Conservation (phyloP, 2,113 vertebrate genomes). For the Microtus ochrogaster region DNA sequence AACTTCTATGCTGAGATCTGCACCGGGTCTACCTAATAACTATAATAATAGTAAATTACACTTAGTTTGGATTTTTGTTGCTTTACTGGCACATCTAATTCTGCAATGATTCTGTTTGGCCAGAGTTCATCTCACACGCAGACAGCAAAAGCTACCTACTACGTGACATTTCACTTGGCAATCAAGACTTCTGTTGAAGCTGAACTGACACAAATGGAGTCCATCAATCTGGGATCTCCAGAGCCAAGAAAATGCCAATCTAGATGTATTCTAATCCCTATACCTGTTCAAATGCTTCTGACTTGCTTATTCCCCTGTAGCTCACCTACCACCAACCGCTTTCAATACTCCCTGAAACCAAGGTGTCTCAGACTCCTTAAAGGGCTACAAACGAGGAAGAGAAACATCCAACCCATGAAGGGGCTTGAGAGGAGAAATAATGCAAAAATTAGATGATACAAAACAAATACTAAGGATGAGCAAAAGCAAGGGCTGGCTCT, state of each 20-base stretch:
- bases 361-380: conserved; percentile 18
- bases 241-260: conserved; percentile 31
- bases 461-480: not conserved
- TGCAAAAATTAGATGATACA: not conserved
- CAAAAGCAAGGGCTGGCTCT: not conserved
- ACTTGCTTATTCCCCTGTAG: not conserved
- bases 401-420: not conserved
- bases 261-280: not conserved
- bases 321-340: not conserved
- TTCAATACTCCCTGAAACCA: conserved; percentile 5
- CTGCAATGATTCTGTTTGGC: not conserved
- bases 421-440: not conserved
- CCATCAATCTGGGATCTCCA: not conserved
- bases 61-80: not conserved
- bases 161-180: not conserved
- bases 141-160: conserved; percentile 18
- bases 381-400: not conserved
- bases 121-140: not conserved
- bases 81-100: conserved; percentile 43
- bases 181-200: conserved; percentile 1
- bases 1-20: not conserved
- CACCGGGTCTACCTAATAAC: not conserved
- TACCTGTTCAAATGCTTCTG: not conserved
- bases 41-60: not conserved
- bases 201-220: not conserved